phyloP scores from a whole-genome alignment of 1,140 invertebrate species.

The Luehdorfia chinensis region DNA sequence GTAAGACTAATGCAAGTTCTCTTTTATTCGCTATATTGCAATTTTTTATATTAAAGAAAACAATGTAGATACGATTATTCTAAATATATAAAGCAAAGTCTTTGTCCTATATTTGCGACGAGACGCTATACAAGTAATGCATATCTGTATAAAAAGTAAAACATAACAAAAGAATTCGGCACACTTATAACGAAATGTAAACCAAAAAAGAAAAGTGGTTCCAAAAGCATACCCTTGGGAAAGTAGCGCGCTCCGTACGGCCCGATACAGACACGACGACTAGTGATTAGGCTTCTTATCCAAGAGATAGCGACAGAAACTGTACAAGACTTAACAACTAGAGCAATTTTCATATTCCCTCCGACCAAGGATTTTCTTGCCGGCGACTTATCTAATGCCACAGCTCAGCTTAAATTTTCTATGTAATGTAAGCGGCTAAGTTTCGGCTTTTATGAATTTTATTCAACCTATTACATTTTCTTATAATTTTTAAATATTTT shows the following conservation, averaged over 20 bases:
- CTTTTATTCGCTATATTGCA: too few relatives aligned
- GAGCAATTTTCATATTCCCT: slow-evolving; percentile 73
- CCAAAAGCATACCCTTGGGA: slow-evolving; percentile 69
- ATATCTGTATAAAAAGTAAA: slow-evolving; percentile 57
- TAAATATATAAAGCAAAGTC: neutral
- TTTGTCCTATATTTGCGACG: neutral
- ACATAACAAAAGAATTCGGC: slow-evolving; percentile 69
- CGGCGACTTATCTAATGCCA: slow-evolving; percentile 69
- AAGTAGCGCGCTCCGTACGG: slow-evolving; percentile 56
- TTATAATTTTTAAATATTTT: neutral
- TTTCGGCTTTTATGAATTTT: slow-evolving; percentile 45
- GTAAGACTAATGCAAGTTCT: neutral
- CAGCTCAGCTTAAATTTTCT: slow-evolving; percentile 63
- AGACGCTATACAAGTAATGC: slow-evolving; percentile 34
- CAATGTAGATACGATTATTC: too few relatives aligned
- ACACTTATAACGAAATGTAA: slow-evolving; percentile 72
- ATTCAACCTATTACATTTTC: slow-evolving; percentile 21
- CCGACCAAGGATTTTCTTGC: slow-evolving; percentile 65
- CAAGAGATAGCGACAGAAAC: slow-evolving; percentile 74
- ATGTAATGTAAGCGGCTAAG: slow-evolving; percentile 52
- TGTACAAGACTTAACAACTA: slow-evolving; percentile 76
- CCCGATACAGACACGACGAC: slow-evolving; percentile 74
- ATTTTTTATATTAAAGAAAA: too few relatives aligned
- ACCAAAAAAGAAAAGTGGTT: slow-evolving; percentile 74
- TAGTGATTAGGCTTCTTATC: slow-evolving; percentile 76